phyloP scores from a whole-genome alignment of 2,888 invertebrate genomes.

The Meta bourneti region DNA sequence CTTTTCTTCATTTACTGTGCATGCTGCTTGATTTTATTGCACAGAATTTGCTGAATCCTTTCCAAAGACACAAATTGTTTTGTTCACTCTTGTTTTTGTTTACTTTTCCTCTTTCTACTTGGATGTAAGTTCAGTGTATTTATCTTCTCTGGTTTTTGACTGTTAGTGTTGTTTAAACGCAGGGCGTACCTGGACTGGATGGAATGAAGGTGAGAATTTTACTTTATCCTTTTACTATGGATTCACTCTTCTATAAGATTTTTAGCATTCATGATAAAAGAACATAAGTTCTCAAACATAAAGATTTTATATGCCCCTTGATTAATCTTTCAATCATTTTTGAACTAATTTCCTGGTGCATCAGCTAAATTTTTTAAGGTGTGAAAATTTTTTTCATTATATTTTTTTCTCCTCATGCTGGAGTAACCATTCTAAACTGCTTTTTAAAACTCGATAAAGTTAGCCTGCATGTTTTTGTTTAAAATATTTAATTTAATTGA shows the following conservation, averaged over 20 bases:
- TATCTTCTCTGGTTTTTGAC: conserved; percentile 62
- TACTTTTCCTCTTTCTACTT: conserved; percentile 2
- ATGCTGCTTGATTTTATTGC: conserved; percentile 10
- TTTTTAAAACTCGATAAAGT: no score
- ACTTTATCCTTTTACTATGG: background rate
- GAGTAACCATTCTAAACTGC: background rate
- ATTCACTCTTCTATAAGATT: background rate
- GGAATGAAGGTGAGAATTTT: conserved; percentile 92
- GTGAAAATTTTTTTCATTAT: background rate
- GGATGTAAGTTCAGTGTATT: conserved; percentile 37
- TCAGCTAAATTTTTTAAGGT: background rate
- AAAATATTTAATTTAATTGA: no score
- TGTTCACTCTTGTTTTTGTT: conserved; percentile 27
- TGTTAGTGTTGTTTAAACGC: conserved; percentile 79
- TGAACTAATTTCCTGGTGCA: no score
- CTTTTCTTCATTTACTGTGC: conserved; percentile 6
- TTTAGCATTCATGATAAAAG: no score
- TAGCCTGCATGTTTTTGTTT: no score
- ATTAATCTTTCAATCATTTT: background rate
- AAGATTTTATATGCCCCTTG: background rate
- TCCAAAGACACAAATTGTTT: conserved; percentile 10
- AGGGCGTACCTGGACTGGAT: conserved; percentile 96
- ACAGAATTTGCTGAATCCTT: background rate
- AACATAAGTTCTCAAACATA: background rate
- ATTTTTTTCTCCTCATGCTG: background rate